Evolutionary conservation across 2,113 vertebrate genomes (phyloP).

Genomic region (Archocentrus centrarchus): DNA sequence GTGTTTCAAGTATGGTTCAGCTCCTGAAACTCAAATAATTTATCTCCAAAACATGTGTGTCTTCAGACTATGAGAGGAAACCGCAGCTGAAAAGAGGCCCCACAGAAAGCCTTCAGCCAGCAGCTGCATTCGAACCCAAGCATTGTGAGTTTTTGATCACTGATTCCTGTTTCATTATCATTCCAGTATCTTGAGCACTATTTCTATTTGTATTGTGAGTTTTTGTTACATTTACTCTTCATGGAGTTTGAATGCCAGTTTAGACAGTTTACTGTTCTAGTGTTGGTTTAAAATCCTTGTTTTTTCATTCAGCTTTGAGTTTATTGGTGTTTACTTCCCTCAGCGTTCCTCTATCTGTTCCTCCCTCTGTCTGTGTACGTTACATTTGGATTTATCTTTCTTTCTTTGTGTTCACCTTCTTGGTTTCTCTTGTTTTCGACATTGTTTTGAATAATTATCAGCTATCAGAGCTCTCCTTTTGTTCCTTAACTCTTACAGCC

Average conservation of each 20-base stretch:
- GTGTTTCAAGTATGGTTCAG: neutral
- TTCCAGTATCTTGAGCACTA: neutral
- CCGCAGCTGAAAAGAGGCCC: neutral
- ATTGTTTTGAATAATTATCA: neutral
- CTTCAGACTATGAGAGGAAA: neutral
- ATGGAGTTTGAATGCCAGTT: neutral
- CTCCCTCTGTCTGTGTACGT: neutral
- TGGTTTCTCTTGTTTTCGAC: too few relatives aligned
- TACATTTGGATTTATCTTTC: neutral
- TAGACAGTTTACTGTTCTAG: neutral
- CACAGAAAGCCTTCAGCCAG: neutral
- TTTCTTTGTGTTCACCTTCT: neutral
- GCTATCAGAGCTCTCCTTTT: neutral
- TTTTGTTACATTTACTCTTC: neutral
- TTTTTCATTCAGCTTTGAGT: neutral
- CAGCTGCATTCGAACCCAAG: neutral
- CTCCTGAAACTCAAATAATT: fast-evolving
- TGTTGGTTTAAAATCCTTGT: neutral
- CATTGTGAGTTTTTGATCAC: neutral
- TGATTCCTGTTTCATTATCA: neutral
- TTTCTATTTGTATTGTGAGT: neutral
- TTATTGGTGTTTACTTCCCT: neutral
- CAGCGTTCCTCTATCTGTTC: neutral
- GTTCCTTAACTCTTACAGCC: neutral
- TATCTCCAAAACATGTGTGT: neutral